Percentiles rank a stretch among this genome's conserved stretches.
Conservation (phyloP, 37 sponge, comb jelly and placozoan species). For the Spongia lamella region DNA sequence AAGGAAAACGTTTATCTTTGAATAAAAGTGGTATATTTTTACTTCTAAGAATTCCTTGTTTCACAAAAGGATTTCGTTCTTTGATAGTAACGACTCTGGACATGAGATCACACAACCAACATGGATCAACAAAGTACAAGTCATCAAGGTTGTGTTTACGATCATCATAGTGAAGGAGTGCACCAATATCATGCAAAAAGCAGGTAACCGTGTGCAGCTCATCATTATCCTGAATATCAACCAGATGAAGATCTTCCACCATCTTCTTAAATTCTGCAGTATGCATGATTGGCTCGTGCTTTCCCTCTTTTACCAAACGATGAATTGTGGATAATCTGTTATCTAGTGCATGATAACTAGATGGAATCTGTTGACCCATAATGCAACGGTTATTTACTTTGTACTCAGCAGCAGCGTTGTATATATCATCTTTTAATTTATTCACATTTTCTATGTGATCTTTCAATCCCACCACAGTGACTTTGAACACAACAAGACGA, state of each 20-base stretch:
- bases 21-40: constrained; percentile 61
- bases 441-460: constrained; percentile 61
- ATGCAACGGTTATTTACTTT: constrained; percentile 16
- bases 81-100: constrained; percentile 72
- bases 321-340: constrained; percentile 64
- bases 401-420: constrained; percentile 73
- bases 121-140: constrained; percentile 72
- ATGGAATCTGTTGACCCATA: constrained; percentile 87
- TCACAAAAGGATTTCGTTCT: constrained; percentile 73
- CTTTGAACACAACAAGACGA: constrained; percentile 60
- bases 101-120: constrained; percentile 86
- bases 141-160: constrained; percentile 57
- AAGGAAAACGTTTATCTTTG: constrained; percentile 69
- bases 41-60: constrained; percentile 66
- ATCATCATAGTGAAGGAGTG: constrained; percentile 78
- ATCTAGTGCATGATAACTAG: constrained; percentile 84
- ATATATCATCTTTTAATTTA: constrained; percentile 76
- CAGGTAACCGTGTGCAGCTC: constrained; percentile 60
- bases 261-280: constrained; percentile 47
- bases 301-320: constrained; percentile 47
- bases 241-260: constrained; percentile 35
- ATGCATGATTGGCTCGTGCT: constrained; percentile 72
- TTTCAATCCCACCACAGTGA: constrained; percentile 64
- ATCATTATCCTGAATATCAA: constrained; percentile 54
- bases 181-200: constrained; percentile 68